Conservation (phyloP, 2,888 invertebrate species). For the Dendrolimus pini region DNA sequence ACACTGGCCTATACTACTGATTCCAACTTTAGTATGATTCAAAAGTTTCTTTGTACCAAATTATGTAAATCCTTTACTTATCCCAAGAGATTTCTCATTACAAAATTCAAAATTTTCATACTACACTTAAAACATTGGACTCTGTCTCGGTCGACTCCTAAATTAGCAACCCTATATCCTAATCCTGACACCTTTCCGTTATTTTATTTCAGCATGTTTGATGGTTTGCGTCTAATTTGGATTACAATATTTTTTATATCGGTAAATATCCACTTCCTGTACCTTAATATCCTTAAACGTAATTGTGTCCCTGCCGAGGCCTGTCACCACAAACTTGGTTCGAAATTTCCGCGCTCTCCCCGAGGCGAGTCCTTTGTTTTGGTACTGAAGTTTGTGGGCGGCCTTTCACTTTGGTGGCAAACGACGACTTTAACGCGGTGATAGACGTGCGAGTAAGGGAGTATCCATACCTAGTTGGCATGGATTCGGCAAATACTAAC, state of each 20-base stretch:
- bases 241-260: constrained; percentile 49
- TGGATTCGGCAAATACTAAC: no score
- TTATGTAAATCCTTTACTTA: no score
- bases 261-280: constrained; percentile 58
- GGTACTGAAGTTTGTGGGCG: constrained; percentile 58
- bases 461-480: no score
- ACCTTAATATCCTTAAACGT: constrained; percentile 18
- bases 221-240: constrained; percentile 76
- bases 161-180: no score
- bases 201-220: constrained; percentile 71
- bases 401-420: constrained; percentile 19
- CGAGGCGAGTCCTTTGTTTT: constrained; percentile 57
- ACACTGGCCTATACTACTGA: no score
- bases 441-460: no score
- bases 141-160: constrained; percentile 20
- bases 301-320: constrained; percentile 21
- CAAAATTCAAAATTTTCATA: constrained; percentile 43
- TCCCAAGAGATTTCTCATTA: not conserved
- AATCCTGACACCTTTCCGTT: constrained; percentile 27
- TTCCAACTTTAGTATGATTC: no score
- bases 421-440: no score
- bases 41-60: no score
- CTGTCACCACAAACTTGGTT: constrained; percentile 56
- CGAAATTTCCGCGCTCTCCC: constrained; percentile 32
- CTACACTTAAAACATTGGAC: constrained; percentile 50